Evolutionary conservation across 2,797 vertebrate genomes (phyloP).

Genomic region (Myiothlypis coronata): DNA sequence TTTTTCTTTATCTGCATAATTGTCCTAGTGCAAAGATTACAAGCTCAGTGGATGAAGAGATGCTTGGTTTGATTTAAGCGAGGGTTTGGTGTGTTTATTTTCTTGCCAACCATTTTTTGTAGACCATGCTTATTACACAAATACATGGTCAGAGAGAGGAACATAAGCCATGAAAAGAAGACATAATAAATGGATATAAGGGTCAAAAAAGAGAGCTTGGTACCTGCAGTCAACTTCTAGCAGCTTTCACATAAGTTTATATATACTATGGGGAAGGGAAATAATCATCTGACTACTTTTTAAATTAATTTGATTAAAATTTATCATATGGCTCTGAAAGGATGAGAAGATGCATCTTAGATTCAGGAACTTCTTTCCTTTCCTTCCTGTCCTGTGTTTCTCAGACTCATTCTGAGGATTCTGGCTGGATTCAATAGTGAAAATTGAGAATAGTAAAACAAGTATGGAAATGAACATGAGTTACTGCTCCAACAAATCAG

Average conservation of each 20-base stretch:
- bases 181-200: background rate
- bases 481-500: background rate
- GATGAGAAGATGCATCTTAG: background rate
- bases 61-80: background rate
- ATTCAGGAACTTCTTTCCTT: background rate
- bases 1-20: background rate
- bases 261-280: background rate
- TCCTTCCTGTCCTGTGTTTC: background rate
- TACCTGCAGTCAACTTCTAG: background rate
- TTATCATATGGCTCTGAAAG: background rate
- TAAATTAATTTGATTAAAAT: background rate
- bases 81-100: background rate
- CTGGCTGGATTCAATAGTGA: background rate
- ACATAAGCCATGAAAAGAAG: background rate
- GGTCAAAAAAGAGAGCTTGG: background rate
- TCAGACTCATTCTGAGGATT: background rate
- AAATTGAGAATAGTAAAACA: background rate
- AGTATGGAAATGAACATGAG: background rate
- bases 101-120: background rate
- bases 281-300: background rate
- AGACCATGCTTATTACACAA: background rate
- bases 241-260: background rate
- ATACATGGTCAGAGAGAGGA: accelerated
- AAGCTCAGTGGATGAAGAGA: background rate
- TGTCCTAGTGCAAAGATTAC: background rate